A percentile compares a stretch with the other conserved stretches of the same genome.
Evolutionary conservation across 2,113 vertebrate species (phyloP).

Genomic region (Hemibagrus wyckioides): DNA sequence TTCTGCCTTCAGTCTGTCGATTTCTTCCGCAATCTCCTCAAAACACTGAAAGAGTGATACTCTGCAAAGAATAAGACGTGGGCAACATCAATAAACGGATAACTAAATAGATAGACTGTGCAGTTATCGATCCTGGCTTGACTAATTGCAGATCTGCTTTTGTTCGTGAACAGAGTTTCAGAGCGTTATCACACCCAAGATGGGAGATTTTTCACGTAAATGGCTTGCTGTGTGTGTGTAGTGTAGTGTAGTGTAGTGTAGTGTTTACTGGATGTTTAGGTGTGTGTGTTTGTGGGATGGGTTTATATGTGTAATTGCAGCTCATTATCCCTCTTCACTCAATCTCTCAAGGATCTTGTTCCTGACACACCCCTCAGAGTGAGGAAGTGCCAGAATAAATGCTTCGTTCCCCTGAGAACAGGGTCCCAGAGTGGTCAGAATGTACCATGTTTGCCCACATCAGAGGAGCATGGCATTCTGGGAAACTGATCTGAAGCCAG

Average conservation of each 20-base stretch:
- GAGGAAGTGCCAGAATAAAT: slow-evolving; percentile 67
- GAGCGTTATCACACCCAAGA: background rate
- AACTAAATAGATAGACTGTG: slow-evolving; percentile 38
- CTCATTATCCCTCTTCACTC: slow-evolving; percentile 55
- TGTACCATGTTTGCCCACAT: background rate
- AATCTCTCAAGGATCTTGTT: slow-evolving; percentile 55
- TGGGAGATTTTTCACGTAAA: background rate
- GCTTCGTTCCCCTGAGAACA: slow-evolving; percentile 26
- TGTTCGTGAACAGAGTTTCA: background rate
- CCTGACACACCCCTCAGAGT: slow-evolving; percentile 61
- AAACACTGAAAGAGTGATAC: background rate
- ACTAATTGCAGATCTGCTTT: slow-evolving; percentile 42
- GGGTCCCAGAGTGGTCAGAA: slow-evolving; percentile 1
- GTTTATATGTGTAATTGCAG: slow-evolving; percentile 43
- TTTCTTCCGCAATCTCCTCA: background rate
- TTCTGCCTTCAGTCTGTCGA: background rate
- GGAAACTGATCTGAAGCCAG: slow-evolving; percentile 2
- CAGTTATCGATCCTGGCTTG: slow-evolving; percentile 36
- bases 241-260: slow-evolving; percentile 3
- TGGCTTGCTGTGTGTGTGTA: slow-evolving; percentile 7
- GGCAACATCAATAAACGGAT: slow-evolving; percentile 32
- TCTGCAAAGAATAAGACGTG: background rate
- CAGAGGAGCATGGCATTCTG: slow-evolving; percentile 9
- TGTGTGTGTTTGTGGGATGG: slow-evolving; percentile 25
- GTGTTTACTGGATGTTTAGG: too few relatives aligned